These are phyloP conservation scores for Schizothorax lantsangensis DNA, from an alignment of 2,797 vertebrate species.

Conservation along the genomic window DNA sequence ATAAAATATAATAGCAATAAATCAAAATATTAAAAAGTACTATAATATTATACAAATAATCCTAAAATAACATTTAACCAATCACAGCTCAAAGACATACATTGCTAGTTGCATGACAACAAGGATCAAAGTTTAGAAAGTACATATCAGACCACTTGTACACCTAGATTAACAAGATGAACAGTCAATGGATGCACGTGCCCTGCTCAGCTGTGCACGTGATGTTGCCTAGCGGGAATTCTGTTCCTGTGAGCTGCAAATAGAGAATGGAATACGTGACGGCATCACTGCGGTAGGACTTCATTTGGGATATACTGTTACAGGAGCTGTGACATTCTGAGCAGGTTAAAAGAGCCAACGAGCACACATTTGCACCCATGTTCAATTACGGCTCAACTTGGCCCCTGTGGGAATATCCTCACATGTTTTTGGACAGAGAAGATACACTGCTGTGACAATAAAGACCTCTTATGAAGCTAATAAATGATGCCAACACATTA, in stretches of 20 bases:
- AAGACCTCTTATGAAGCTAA: background rate
- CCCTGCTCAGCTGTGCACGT: constrained; percentile 33
- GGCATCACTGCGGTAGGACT: constrained; percentile 34
- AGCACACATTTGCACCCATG: constrained; percentile 39
- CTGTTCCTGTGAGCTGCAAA: constrained; percentile 44
- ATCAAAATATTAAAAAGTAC: background rate
- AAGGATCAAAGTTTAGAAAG: constrained; percentile 1
- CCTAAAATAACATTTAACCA: background rate
- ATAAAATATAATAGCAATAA: background rate
- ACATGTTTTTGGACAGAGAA: constrained; percentile 30
- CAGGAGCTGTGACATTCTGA: constrained; percentile 55
- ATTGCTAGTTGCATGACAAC: background rate
- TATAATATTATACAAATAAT: background rate
- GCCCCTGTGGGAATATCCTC: constrained; percentile 26
- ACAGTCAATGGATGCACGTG: constrained; percentile 32
- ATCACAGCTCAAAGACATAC: background rate
- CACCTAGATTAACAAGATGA: background rate
- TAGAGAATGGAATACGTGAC: constrained; percentile 47
- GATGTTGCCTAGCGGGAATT: constrained; percentile 39
- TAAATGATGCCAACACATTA: background rate
- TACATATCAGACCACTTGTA: background rate
- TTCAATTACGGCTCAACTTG: constrained; percentile 28
- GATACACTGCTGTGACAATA: background rate
- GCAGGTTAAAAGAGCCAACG: constrained; percentile 48
- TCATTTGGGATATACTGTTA: constrained; percentile 51